Percentiles rank a stretch among this genome's conserved stretches.
phyloP scores from a whole-genome alignment of 2,888 invertebrate species.

The Nephrotoma guestfalica region DNA sequence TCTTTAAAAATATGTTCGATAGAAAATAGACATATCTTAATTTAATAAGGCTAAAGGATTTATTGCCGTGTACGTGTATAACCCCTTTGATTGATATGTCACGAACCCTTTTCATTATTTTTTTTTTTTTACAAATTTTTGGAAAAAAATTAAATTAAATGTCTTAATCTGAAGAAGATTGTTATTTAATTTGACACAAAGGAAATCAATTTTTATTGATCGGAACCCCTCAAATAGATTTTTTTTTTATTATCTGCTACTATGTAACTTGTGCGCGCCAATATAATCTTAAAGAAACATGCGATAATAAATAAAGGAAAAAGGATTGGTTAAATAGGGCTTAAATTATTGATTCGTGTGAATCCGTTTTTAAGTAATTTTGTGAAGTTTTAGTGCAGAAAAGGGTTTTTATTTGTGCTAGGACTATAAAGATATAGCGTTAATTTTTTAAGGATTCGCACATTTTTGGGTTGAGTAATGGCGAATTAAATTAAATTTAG shows the following conservation, averaged over 20 bases:
- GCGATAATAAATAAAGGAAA: not conserved
- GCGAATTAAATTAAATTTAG: not conserved
- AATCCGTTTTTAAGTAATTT: not conserved
- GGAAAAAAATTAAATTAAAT: not conserved
- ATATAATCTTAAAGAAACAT: not conserved
- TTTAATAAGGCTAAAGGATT: not conserved
- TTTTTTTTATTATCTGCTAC: not conserved
- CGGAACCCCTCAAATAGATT: not conserved
- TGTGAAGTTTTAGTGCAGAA: not conserved
- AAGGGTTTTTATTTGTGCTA: not conserved
- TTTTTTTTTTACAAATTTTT: not conserved
- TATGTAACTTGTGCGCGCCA: not conserved
- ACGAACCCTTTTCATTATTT: not conserved
- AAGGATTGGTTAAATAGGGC: not conserved
- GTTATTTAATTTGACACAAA: not conserved
- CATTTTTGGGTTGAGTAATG: not conserved
- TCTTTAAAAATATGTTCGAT: not conserved
- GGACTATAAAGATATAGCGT: not conserved
- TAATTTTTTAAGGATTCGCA: not conserved
- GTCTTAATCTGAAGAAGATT: not conserved
- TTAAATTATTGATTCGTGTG: not conserved
- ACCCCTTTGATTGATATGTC: not conserved
- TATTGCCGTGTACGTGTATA: not conserved
- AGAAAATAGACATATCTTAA: not conserved
- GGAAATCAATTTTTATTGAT: not conserved